These are phyloP conservation scores for Deroptyus accipitrinus DNA, from an alignment of 2,113 vertebrate genomes.

Conservation along the genomic window DNA sequence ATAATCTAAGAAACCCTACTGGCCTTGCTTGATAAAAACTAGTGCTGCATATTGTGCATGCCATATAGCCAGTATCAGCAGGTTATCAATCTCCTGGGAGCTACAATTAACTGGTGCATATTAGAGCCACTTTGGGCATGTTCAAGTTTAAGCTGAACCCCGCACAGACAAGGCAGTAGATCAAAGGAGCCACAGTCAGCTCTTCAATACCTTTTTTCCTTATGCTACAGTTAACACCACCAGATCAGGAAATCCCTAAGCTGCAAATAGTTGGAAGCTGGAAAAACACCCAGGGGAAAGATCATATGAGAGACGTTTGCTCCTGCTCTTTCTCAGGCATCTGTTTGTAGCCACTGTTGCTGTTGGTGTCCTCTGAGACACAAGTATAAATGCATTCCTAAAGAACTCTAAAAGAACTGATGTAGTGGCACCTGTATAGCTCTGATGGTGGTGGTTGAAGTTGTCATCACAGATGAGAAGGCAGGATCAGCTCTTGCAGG, in stretches of 20 bases:
- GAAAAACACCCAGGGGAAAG: conserved; percentile 34
- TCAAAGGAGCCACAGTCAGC: conserved; percentile 4
- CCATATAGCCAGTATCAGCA: background rate
- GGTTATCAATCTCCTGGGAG: background rate
- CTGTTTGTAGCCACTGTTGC: conserved; percentile 1
- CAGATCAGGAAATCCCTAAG: conserved; percentile 49
- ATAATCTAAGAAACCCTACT: background rate
- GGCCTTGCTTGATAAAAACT: background rate
- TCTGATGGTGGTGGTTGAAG: background rate
- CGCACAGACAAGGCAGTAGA: background rate
- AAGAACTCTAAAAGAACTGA: background rate
- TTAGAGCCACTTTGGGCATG: background rate
- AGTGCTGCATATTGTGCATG: background rate
- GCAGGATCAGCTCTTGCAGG: background rate
- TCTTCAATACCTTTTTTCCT: conserved; percentile 7
- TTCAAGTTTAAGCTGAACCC: conserved; percentile 9
- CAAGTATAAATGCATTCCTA: background rate
- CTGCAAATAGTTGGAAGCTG: conserved; percentile 19
- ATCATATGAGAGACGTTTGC: background rate
- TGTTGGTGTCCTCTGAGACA: background rate
- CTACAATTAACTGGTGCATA: background rate
- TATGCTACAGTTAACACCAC: background rate
- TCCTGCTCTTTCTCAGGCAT: background rate
- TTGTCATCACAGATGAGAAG: background rate
- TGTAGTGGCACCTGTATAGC: background rate